Base-by-base conservation (phyloP, 2,113 vertebrate genomes). In the Oreotrochilus melanogaster region DNA sequence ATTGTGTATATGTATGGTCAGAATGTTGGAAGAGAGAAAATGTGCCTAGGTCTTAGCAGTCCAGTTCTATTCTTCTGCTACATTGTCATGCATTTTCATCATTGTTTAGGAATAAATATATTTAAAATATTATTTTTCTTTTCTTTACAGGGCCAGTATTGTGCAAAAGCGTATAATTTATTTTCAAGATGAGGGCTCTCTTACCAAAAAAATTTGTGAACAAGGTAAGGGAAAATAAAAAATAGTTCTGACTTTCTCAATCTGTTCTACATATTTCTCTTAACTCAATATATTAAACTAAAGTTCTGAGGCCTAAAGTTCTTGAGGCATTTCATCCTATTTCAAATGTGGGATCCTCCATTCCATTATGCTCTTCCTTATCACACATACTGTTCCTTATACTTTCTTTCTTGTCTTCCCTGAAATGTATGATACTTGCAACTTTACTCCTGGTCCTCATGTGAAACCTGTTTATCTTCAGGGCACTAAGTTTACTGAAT, bases 101-200 rank as follows among this genome's bases (percentile, higher is more conserved):
- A 95, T 71, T 56, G 30, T 70, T 73, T 39, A 45, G 25, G 28
- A 76, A 78, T 60, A 75, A 42, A 31, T 14, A 2, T 14, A 31
- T 73, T 81, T 73, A 6, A 61, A n/a, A 23, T 6, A 8, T 7
- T 79, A 10, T 64, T 39, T 39, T 39, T 39, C 39, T 84, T 81
- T 79, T 35, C 60, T 72, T 80, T 74, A 51, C 80, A 99, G 99
- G 96, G 99, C 99, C 81, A 99, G 99, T 94, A 99, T 99, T 67
- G 99, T 99, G 92, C 99, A 99, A 98, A 99, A 99, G 91, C 98
- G 98, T 88, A 99, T 99, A 30, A 99, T 99, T 97, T 99, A 99
- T 98, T 99, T 99, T 97, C 99, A 99, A 96, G 99, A 99, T 94
- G 99, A 99, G 92, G 99, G 99, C 53, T 98, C 98, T 57, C 98